Conservation (phyloP, 2,113 vertebrate species). For the Puffinus mauretanicus region DNA sequence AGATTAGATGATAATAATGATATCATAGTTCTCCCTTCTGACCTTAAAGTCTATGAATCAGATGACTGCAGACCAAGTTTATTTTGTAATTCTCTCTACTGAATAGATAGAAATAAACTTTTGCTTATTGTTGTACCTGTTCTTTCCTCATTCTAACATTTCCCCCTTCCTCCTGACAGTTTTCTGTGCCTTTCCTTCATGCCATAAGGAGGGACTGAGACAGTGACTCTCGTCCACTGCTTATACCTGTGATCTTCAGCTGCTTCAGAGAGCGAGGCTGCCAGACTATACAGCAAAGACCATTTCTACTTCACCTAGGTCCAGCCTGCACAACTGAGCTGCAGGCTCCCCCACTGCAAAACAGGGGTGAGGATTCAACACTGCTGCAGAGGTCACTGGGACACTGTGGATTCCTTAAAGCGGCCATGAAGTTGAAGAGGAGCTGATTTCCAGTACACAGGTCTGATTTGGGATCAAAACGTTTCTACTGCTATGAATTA, state of each 20-base stretch:
- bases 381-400: not conserved
- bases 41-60: not conserved
- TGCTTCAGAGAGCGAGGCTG: not conserved
- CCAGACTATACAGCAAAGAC: not conserved
- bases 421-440: not conserved
- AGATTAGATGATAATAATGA: not conserved
- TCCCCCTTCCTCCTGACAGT: not conserved
- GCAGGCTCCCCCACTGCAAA: not conserved
- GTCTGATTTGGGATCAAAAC: not conserved
- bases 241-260: not conserved
- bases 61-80: not conserved
- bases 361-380: not conserved
- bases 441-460: not conserved
- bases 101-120: not conserved
- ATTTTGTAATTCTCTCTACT: not conserved
- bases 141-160: not conserved
- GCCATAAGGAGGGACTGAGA: not conserved
- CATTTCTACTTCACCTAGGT: not conserved
- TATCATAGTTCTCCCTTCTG: not conserved
- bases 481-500: not conserved
- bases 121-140: not conserved
- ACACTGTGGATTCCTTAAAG: not conserved
- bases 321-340: not conserved
- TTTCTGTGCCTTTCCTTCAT: not conserved
- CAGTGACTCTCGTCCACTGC: not conserved